A percentile compares a stretch with the other conserved stretches of the same genome.
phyloP scores from a whole-genome alignment of 2,113 vertebrate genomes.

The Urocynchramus pylzowi region DNA sequence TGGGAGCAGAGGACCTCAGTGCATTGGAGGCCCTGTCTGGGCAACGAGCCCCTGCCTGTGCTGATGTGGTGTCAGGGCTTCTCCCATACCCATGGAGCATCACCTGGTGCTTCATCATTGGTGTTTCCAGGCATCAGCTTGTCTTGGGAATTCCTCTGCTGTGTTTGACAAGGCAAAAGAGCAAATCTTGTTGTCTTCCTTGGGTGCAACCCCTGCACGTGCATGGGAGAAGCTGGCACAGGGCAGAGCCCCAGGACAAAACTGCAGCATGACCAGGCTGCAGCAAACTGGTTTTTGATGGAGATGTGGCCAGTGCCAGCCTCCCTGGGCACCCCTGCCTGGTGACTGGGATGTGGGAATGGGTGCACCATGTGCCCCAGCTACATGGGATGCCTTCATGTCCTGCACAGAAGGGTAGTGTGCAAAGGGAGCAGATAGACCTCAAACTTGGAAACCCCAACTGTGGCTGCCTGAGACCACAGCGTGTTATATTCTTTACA shows the following conservation, averaged over 20 bases:
- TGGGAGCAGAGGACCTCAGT: rapidly evolving
- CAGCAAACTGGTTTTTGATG: neutral
- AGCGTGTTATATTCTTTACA: neutral
- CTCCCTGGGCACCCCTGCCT: neutral
- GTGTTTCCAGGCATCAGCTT: neutral
- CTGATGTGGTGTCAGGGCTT: neutral
- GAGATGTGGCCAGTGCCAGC: neutral
- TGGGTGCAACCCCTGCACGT: rapidly evolving
- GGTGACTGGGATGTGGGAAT: neutral
- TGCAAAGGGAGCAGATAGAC: neutral
- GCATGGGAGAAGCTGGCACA: neutral
- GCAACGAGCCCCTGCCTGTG: neutral
- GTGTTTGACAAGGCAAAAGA: neutral
- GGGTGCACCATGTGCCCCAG: neutral
- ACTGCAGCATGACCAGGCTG: neutral
- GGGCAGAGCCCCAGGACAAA: neutral
- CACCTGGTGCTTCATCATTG: neutral
- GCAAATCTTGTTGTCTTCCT: neutral
- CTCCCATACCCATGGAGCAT: neutral
- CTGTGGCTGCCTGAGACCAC: neutral
- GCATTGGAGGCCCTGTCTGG: rapidly evolving
- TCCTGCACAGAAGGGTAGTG: neutral
- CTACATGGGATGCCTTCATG: neutral
- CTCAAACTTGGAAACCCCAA: neutral
- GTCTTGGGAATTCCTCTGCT: neutral